A percentile compares a stretch with the other conserved stretches of the same genome.
Evolutionary conservation across 2,113 vertebrate genomes (phyloP).

Genomic region (Diphyllodes magnificus): DNA sequence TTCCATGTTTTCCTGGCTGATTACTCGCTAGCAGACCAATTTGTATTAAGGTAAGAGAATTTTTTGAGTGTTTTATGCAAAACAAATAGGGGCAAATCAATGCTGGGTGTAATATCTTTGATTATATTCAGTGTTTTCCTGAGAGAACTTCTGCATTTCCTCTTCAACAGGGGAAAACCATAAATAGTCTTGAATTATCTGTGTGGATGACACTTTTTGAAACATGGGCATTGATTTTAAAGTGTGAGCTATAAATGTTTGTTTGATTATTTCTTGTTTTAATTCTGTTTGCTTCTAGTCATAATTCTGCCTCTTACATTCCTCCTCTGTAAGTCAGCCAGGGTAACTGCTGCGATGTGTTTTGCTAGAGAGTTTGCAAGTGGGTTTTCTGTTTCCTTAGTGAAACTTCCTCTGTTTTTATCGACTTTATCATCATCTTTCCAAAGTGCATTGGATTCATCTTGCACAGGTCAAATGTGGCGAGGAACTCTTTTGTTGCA

Average conservation of each 20-base stretch:
- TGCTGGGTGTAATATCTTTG: not conserved
- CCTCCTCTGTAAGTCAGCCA: not conserved
- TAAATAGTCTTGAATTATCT: not conserved
- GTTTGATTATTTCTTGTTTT: not conserved
- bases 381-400: not conserved
- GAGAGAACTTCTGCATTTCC: not conserved
- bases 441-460: not conserved
- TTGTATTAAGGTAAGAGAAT: slow-evolving; percentile 82
- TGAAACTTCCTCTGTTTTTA: not conserved
- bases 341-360: not conserved
- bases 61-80: not conserved
- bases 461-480: not conserved
- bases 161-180: not conserved
- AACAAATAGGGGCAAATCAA: not conserved
- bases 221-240: not conserved
- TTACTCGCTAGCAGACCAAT: slow-evolving; percentile 77
- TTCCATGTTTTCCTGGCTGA: slow-evolving; percentile 83
- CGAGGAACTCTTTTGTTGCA: not conserved
- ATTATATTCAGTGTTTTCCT: not conserved
- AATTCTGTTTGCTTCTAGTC: not conserved
- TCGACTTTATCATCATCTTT: not conserved
- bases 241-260: not conserved
- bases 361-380: not conserved
- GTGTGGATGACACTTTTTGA: not conserved
- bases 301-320: not conserved